These are phyloP conservation scores for Psilanteris sp. DNA, from an alignment of 1,140 invertebrate species.

Conservation along the genomic window DNA sequence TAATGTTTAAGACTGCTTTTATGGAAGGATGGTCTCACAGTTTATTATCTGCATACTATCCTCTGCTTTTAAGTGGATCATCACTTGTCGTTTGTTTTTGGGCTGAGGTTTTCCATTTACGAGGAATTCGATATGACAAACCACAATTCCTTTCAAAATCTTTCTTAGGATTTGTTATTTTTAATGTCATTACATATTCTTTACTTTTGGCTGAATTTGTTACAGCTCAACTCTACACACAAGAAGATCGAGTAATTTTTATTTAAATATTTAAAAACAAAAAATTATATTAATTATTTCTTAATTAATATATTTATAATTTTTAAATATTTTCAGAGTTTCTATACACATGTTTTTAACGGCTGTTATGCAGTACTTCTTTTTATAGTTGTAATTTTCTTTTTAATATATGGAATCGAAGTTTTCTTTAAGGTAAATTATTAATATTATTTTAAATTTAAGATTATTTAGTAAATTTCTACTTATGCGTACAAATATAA, in stretches of 20 bases:
- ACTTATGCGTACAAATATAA: no score
- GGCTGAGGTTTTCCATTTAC: constrained; percentile 97
- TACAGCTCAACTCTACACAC: constrained; percentile 84
- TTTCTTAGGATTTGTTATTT: constrained; percentile 93
- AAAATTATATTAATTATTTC: no score
- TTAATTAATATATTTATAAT: background rate
- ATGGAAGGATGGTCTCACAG: constrained; percentile 91
- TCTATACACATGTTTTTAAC: constrained; percentile 92
- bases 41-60: constrained; percentile 94
- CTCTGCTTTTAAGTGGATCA: constrained; percentile 91
- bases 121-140: constrained; percentile 90
- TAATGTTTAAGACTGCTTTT: constrained; percentile 84
- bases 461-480: no score
- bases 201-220: constrained; percentile 90
- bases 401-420: constrained; percentile 96
- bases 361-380: constrained; percentile 94
- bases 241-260: constrained; percentile 81
- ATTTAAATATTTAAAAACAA: constrained; percentile 1
- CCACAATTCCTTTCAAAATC: constrained; percentile 95
- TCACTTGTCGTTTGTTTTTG: constrained; percentile 96
- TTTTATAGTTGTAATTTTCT: constrained; percentile 94
- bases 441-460: no score
- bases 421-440: constrained; percentile 96
- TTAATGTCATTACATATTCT: constrained; percentile 94
- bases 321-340: constrained; percentile 80